Base-by-base conservation (phyloP, 2,113 vertebrate genomes). In the Excalfactoria chinensis region DNA sequence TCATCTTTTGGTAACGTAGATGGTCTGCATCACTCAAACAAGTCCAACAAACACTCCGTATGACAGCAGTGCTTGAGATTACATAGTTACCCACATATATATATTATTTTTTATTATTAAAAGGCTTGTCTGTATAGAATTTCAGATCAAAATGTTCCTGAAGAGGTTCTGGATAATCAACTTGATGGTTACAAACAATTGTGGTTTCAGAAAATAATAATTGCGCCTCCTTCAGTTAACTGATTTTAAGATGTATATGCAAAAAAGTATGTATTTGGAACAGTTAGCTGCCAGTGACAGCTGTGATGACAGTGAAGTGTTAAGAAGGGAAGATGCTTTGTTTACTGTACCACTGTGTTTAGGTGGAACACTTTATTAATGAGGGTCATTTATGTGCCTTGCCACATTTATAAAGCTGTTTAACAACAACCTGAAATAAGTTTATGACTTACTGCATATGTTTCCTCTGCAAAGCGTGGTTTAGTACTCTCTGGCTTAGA, bases 371-470 rank as follows among this genome's bases (percentile, higher is more conserved):
- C 48, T 85, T 73, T 34, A 48, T 40, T 70, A 63, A 58, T 13
- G 9, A 18, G 34, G 46, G 8, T 44, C 5, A 37, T 70, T 68
- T 64, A 77, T 13, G 30, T 11, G n/a, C 69, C 20, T 53, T 32
- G 19, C 0, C 3, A 4, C 48, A 30, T 51, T 88, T 85, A 26
- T 53, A 32, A 35, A 8, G 16, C 8, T 89, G 34, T 44, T 34
- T 51, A 87, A 70, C 11, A 20, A 32, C 56, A 59, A 60, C 16
- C 25, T 56, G 26, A 48, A 44, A 35, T 9, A 10, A 46, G 32
- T 69, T 11, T 37, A 20, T 28, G 49, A 97, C 98, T 98, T 78
- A 99, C 99, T 17, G 13, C 32, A 68, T 98, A 99, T 0, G 78
- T 93, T 95, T 99, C 98, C 55, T 95, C 35, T 7, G 98, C 98